Evolutionary conservation across 2,113 vertebrate genomes (phyloP), one percentile per base, ranked within the genome.

Genomic region (Centropus bengalensis): DNA sequence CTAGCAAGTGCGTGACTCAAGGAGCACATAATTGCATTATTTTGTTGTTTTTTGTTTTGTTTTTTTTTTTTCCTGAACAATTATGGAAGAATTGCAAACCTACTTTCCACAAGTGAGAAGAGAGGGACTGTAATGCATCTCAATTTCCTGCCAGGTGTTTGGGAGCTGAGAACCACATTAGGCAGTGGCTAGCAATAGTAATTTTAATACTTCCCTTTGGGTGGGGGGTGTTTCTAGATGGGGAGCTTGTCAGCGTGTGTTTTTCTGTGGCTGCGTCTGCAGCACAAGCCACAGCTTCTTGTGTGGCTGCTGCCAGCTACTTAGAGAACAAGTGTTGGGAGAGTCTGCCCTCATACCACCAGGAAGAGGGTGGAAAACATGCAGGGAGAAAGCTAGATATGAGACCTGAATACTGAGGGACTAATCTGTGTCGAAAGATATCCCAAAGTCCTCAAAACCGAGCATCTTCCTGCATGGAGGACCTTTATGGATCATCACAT

Each of bases 11-110:
- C 28, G 51, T 82, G 42, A 85, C 47, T 77, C 47, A 77, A 77
- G 59, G 36, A 68, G 73, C 83, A 63, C 74, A 79, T 67, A 85
- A 93, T 59, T 22, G 21, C 5, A 10, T 8, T 58, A 38, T 30
- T 47, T 21, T 54, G 23, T 49, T 22, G 14, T 4, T 42, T 24
- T 40, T 49, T 22, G 14, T 4, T 42, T 24, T 40, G 8, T 9
- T 14, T 3, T 24, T 18, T 63, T 49, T 21, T 28, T 20, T 14
- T 12, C 6, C 22, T 19, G 52, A 83, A 58, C 51, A 94, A 88
- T 95, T 95, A 73, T 47, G 75, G 33, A 91, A 82, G 52, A 94
- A 81, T 85, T 87, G 45, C 44, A 56, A 89, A 76, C 18, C 45
- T 73, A 8, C 55, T 91, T 95, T 87, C 82, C 71, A 73, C 67